These are phyloP conservation scores for Neoarius graeffei DNA, from an alignment of 2,113 vertebrate genomes.

Conservation along the genomic window DNA sequence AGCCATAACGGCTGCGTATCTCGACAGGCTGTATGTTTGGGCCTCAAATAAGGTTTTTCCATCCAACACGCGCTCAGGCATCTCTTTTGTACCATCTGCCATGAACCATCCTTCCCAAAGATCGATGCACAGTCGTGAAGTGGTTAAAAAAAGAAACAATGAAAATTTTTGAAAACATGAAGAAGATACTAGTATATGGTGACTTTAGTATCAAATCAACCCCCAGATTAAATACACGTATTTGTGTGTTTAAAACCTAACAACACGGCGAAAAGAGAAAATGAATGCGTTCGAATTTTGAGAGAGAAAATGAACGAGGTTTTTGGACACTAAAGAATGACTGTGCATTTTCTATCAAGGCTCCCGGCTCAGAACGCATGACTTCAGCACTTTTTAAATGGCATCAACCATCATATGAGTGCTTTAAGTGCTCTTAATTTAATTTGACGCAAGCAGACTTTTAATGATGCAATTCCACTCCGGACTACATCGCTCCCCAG, in stretches of 20 bases:
- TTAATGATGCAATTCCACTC: slow-evolving; percentile 50
- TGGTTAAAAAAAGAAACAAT: not conserved
- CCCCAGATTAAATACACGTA: not conserved
- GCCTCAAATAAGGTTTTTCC: slow-evolving; percentile 63
- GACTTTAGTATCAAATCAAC: not conserved
- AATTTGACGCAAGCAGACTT: slow-evolving; percentile 44
- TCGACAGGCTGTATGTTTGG: slow-evolving; percentile 65
- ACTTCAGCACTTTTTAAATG: slow-evolving; percentile 38
- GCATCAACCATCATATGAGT: slow-evolving; percentile 27
- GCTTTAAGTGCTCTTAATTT: slow-evolving; percentile 50
- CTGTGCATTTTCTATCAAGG: slow-evolving; percentile 5
- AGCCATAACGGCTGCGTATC: slow-evolving; percentile 55
- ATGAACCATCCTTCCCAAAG: slow-evolving; percentile 46
- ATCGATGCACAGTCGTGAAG: slow-evolving; percentile 22
- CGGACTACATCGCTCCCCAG: slow-evolving; percentile 36
- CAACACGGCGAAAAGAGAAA: not conserved
- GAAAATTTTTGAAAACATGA: not conserved
- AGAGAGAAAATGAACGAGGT: not conserved
- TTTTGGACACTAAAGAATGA: slow-evolving; percentile 13
- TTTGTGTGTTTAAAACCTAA: slow-evolving; percentile 1
- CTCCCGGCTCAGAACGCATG: slow-evolving; percentile 11
- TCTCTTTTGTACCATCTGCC: slow-evolving; percentile 67
- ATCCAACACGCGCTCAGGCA: slow-evolving; percentile 70
- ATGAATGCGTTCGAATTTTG: not conserved
- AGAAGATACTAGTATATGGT: not conserved